Conservation (phyloP, 2,113 vertebrate species). For the Amphiprion percula region DNA sequence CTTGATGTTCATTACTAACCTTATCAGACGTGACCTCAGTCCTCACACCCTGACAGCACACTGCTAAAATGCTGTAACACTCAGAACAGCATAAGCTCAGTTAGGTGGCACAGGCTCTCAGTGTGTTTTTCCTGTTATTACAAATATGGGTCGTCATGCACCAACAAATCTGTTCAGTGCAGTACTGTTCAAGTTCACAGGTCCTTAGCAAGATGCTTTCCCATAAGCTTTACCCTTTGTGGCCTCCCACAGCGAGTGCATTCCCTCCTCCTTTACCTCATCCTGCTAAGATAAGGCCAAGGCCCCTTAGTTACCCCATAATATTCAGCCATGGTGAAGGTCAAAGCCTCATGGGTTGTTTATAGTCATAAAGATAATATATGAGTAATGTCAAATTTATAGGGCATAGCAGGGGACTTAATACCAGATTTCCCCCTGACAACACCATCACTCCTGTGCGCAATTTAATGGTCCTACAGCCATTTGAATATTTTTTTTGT, state of each 20-base stretch:
- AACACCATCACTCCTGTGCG: neutral
- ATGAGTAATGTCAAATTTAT: neutral
- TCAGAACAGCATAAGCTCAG: neutral
- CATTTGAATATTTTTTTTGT: no score
- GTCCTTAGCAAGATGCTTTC: constrained; percentile 30
- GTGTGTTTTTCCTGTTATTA: neutral
- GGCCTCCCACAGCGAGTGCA: constrained; percentile 33
- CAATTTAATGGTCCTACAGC: neutral
- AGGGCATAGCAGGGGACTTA: neutral
- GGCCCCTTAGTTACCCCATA: constrained; percentile 15
- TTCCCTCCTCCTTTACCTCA: constrained; percentile 45
- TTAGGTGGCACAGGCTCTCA: neutral
- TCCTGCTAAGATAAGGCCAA: constrained; percentile 29
- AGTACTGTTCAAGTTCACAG: constrained; percentile 18
- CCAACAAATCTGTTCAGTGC: constrained; percentile 19
- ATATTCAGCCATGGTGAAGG: constrained; percentile 46
- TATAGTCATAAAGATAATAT: constrained; percentile 26
- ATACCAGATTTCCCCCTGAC: neutral
- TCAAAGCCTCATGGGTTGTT: constrained; percentile 3
- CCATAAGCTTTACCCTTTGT: constrained; percentile 34
- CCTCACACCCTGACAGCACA: constrained; percentile 19
- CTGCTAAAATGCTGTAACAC: constrained; percentile 6
- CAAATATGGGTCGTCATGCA: constrained; percentile 23
- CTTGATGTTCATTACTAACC: neutral
- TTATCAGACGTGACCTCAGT: constrained; percentile 22